These are phyloP conservation scores for Helicoverpa armigera DNA, from an alignment of 1,140 invertebrate genomes.

Conservation along the genomic window DNA sequence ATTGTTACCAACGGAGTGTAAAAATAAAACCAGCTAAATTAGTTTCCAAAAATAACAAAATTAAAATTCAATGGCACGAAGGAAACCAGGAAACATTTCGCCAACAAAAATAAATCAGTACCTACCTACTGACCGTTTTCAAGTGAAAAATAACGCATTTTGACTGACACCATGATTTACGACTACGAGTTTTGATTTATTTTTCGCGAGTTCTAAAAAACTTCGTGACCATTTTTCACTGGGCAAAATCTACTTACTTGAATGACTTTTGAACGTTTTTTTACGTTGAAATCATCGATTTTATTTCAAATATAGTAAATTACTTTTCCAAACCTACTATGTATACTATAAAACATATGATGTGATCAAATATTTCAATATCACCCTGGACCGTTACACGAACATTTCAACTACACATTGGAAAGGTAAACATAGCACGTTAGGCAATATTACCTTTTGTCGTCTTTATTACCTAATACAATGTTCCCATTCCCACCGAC, in stretches of 20 bases:
- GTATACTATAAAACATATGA: no score
- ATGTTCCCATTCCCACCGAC: neutral
- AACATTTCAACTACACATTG: no score
- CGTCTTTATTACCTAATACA: neutral
- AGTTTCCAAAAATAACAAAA: conserved; percentile 1
- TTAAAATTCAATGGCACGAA: neutral
- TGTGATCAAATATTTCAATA: no score
- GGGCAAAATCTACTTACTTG: neutral
- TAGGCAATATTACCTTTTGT: no score
- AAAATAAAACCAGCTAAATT: neutral
- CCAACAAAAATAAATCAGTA: conserved; percentile 6
- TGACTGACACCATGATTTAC: neutral
- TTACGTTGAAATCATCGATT: neutral
- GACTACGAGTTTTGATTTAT: neutral
- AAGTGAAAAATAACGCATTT: conserved; percentile 8
- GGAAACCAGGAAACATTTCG: neutral
- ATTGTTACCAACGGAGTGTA: neutral
- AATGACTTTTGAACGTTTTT: neutral
- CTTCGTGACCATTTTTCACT: no score
- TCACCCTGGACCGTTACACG: no score
- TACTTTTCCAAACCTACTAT: no score
- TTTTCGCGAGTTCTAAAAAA: neutral
- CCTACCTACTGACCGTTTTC: neutral
- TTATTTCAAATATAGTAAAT: no score
- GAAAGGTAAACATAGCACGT: no score